A percentile compares a stretch with the other conserved stretches of the same genome.
Conservation (phyloP, 30 jellyfish, hydroid and myxozoan genomes). For the Cassiopea andromeda region DNA sequence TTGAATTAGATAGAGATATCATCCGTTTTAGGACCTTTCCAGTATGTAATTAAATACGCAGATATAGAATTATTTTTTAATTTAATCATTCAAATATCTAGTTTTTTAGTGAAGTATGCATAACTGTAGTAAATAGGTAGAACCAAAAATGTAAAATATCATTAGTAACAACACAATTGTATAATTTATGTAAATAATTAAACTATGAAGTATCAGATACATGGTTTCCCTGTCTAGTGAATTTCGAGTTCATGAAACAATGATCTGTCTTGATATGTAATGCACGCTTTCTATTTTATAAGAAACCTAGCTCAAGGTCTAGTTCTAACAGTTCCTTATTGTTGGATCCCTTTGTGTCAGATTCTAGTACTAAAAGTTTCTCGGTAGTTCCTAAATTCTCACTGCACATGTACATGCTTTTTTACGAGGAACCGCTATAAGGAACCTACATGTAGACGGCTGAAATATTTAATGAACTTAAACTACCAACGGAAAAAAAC, state of each 20-base stretch:
- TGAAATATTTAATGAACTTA: too few relatives aligned
- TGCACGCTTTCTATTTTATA: too few relatives aligned
- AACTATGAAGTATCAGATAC: neutral
- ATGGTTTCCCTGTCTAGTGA: neutral
- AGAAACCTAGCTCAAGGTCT: too few relatives aligned
- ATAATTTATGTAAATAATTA: conserved; percentile 33
- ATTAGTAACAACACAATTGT: conserved; percentile 24
- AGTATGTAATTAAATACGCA: conserved; percentile 23
- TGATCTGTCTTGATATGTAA: too few relatives aligned
- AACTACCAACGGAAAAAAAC: too few relatives aligned
- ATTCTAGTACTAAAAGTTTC: too few relatives aligned
- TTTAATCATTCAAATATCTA: conserved; percentile 52
- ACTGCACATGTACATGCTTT: too few relatives aligned
- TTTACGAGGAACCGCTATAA: too few relatives aligned
- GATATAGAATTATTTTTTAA: conserved; percentile 62
- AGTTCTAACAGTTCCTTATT: too few relatives aligned
- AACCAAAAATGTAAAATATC: neutral
- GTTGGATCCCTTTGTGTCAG: too few relatives aligned
- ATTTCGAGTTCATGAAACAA: neutral
- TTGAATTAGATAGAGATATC: neutral
- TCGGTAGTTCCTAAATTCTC: too few relatives aligned
- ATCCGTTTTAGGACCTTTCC: conserved; percentile 18
- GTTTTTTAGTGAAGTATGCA: conserved; percentile 57
- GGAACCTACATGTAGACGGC: too few relatives aligned
- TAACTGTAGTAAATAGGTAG: conserved; percentile 7